A percentile compares a stretch with the other conserved stretches of the same genome.
These are phyloP conservation scores for Stenchaetothrips biformis DNA, from an alignment of 2,888 invertebrate species.

Conservation along the genomic window DNA sequence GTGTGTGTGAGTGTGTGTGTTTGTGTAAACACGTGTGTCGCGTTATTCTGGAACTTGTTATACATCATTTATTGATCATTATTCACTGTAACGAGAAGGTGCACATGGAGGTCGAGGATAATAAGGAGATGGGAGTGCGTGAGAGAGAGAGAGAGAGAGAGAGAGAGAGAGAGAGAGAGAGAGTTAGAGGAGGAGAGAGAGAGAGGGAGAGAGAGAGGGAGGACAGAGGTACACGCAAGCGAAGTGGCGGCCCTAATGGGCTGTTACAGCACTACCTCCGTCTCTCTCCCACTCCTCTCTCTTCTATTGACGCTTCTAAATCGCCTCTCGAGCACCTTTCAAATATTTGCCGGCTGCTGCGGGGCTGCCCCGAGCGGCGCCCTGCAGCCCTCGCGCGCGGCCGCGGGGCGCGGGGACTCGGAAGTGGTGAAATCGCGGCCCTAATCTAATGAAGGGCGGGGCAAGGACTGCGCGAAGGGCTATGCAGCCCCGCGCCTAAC, in stretches of 20 bases:
- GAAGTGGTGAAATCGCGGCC: too few relatives aligned
- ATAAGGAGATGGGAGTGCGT: not conserved
- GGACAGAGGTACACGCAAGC: not conserved
- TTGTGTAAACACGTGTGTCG: not conserved
- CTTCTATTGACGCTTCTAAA: not conserved
- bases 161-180: not conserved
- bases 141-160: not conserved
- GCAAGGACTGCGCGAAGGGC: too few relatives aligned
- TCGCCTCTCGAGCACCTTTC: not conserved
- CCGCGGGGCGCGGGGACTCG: too few relatives aligned
- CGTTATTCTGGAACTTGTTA: not conserved
- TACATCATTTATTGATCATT: not conserved
- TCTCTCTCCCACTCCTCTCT: not conserved
- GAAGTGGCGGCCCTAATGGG: slow-evolving; percentile 6
- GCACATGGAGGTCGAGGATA: not conserved
- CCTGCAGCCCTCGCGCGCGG: too few relatives aligned
- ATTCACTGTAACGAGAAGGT: not conserved
- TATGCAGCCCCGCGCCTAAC: too few relatives aligned
- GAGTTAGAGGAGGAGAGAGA: too few relatives aligned
- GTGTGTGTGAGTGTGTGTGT: not conserved
- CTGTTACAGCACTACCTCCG: not conserved
- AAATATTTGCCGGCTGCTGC: not conserved
- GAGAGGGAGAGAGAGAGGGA: not conserved
- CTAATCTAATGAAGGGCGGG: too few relatives aligned
- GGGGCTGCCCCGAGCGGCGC: too few relatives aligned